Evolutionary conservation across 2,888 invertebrate species (phyloP), one percentile per base, ranked within the genome.

Genomic region (Zhengitettix transpicula): DNA sequence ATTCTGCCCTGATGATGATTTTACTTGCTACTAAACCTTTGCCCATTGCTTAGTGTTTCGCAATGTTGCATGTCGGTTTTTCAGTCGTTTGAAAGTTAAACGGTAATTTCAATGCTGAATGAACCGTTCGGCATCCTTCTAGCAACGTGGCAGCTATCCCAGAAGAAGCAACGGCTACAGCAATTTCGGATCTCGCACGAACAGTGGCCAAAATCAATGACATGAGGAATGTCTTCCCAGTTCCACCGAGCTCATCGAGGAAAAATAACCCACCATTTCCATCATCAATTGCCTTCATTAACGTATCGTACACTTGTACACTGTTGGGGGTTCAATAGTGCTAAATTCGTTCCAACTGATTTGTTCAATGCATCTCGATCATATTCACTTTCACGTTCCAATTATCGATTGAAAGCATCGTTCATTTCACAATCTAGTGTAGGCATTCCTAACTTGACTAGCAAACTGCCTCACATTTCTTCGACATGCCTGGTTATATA

Each of bases 1-100:
- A 66, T 62, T 67, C 65, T 61, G 66, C 65, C 66, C 67, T 68
- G 57, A 70, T 60, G 17, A 70, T 68, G 40, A 70, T 61, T 64
- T 64, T 65, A 54, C 67, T 66, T 60, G 63, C 57, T 55, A 60
- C 64, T 54, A 69, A 63, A 56, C 71, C 65, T 67, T 65, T 67
- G 54, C 65, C 69, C 66, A 67, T 67, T 61, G 65, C 67, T 17
- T 68, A 68, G 57, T 65, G 64, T 66, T 66, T 67, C 56, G 67
- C 60, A 65, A 70, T 67, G 58, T 67, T 67, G 60, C 68, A 69
- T 40, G 63, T 65, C 54, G 68, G 66, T 58, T 60, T n/a, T n/a
- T n/a, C n/a, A n/a, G n/a, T n/a, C n/a, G n/a, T n/a, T n/a, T n/a
- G n/a, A n/a, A n/a, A n/a, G n/a, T n/a, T n/a, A n/a, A n/a, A n/a